These are phyloP conservation scores for Tipula vernalis DNA, from an alignment of 2,888 invertebrate species.

Conservation along the genomic window DNA sequence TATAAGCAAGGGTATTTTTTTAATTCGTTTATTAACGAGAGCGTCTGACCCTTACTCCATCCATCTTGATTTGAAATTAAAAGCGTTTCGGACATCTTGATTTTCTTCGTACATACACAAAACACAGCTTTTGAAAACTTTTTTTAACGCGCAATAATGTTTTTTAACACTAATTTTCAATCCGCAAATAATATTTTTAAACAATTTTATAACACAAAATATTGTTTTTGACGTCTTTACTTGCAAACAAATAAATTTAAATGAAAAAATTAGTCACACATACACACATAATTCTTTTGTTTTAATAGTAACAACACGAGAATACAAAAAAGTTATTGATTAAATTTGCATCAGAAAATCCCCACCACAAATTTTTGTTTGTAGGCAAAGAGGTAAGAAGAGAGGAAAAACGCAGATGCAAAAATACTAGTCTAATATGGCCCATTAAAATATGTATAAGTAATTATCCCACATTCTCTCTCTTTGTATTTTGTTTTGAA, in stretches of 20 bases:
- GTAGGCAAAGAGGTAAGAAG: too few species aligned
- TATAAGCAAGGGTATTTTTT: neutral
- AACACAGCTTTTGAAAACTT: neutral
- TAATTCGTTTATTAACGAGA: neutral
- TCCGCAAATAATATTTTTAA: too few species aligned
- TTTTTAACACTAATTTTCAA: too few species aligned
- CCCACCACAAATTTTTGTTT: neutral
- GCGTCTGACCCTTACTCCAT: neutral
- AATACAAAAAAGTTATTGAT: too few species aligned
- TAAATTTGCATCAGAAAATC: neutral
- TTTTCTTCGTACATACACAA: neutral
- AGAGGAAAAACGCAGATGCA: too few species aligned
- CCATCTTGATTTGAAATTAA: neutral
- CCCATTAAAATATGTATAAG: too few species aligned
- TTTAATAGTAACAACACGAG: neutral
- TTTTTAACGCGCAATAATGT: too few species aligned
- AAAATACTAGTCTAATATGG: too few species aligned
- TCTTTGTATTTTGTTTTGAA: too few species aligned
- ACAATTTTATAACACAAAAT: too few species aligned
- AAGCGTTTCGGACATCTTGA: neutral
- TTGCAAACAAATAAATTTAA: neutral
- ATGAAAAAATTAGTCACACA: neutral
- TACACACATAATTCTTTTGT: neutral
- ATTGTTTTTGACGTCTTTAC: neutral
- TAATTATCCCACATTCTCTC: too few species aligned